phyloP scores from a whole-genome alignment of 2,888 invertebrate genomes.

The Hirtodrosophila trivittata region DNA sequence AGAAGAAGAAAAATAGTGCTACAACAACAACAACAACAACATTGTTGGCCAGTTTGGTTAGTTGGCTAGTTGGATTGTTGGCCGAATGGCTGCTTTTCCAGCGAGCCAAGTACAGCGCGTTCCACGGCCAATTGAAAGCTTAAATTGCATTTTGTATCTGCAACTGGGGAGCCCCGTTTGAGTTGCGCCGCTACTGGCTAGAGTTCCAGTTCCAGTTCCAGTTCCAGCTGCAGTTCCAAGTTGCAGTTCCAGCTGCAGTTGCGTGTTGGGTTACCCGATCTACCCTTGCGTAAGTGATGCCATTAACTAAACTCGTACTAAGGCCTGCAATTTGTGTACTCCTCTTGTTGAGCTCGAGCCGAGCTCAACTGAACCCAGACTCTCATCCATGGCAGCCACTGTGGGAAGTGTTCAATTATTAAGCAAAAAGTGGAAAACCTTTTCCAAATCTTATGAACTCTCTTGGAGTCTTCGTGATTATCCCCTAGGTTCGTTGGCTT shows the following conservation, averaged over 20 bases:
- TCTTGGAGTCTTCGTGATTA: no score
- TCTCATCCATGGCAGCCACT: conserved; percentile 12
- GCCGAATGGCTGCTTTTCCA: conserved; percentile 27
- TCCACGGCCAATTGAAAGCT: conserved; percentile 77
- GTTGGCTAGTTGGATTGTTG: conserved; percentile 10
- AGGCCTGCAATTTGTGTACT: conserved; percentile 62
- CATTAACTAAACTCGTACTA: conserved; percentile 50
- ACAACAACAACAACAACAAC: conserved; percentile 6
- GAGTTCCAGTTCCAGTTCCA: no score
- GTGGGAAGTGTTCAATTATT: conserved; percentile 30
- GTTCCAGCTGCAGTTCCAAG: no score
- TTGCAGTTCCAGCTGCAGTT: no score
- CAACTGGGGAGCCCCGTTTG: no score
- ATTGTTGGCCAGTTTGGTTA: conserved; percentile 35
- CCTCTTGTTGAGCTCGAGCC: no score
- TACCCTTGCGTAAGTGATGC: conserved; percentile 49
- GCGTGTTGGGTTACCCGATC: conserved; percentile 51
- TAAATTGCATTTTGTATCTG: conserved; percentile 76
- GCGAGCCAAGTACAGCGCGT: no score
- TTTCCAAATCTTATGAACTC: no score
- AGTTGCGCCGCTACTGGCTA: no score
- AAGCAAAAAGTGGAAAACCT: no score
- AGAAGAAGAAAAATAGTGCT: conserved; percentile 7
- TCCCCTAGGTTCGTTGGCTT: no score
- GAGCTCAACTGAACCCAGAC: neutral